Percentiles rank a stretch among this genome's conserved stretches.
Conservation (phyloP, 2,797 vertebrate species). For the Sebastes nivosus region DNA sequence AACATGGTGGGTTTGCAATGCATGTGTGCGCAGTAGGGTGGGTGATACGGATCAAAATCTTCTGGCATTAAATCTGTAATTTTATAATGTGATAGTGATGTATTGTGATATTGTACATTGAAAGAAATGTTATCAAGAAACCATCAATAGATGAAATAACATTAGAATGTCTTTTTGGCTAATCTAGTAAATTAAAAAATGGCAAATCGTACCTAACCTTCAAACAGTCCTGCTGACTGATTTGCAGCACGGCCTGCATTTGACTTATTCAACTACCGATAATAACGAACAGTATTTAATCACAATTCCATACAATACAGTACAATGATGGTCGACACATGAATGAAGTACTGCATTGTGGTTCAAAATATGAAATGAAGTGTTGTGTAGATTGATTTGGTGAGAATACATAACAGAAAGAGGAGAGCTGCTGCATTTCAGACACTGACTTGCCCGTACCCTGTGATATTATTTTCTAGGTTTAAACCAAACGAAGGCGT, state of each 20-base stretch:
- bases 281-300: neutral
- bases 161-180: neutral
- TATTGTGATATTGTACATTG: neutral
- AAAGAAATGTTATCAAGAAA: too few relatives aligned
- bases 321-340: neutral
- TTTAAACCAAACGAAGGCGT: slow-evolving; percentile 99
- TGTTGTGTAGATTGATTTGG: neutral
- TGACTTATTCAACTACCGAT: neutral
- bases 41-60: too few relatives aligned
- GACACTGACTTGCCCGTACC: neutral
- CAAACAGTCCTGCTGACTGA: neutral
- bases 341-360: neutral
- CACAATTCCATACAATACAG: neutral
- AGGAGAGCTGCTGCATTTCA: neutral
- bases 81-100: too few relatives aligned
- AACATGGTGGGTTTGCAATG: neutral
- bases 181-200: too few relatives aligned
- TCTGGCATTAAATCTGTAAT: too few relatives aligned
- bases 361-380: neutral
- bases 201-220: too few relatives aligned
- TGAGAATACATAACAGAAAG: neutral
- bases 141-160: neutral
- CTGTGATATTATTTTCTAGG: slow-evolving; percentile 68
- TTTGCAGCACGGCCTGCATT: neutral
- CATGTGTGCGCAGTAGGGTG: neutral